Evolutionary conservation across 2,113 vertebrate genomes (phyloP).

Genomic region (Hydrochoerus hydrochaeris): DNA sequence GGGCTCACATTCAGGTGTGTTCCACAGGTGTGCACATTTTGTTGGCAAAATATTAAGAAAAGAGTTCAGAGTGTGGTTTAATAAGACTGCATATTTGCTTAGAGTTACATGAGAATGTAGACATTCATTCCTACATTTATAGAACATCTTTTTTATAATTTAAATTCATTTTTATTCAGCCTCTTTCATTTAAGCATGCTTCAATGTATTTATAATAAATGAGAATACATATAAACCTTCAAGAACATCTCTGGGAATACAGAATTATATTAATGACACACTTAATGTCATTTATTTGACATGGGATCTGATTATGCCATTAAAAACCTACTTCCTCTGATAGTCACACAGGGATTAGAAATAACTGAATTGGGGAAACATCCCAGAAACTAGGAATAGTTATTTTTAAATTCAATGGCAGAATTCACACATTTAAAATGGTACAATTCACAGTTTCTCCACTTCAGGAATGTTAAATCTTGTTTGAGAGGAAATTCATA

Average conservation of each 20-base stretch:
- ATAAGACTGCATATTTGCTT: slow-evolving; percentile 33
- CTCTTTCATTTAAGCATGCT: slow-evolving; percentile 69
- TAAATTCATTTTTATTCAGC: slow-evolving; percentile 73
- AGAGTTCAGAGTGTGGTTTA: background rate
- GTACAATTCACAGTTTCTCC: slow-evolving; percentile 75
- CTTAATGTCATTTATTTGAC: slow-evolving; percentile 82
- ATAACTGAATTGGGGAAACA: slow-evolving; percentile 81
- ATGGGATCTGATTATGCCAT: slow-evolving; percentile 81
- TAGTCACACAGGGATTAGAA: slow-evolving; percentile 80
- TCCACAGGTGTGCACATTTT: background rate
- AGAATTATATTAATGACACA: slow-evolving; percentile 79
- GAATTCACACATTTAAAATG: slow-evolving; percentile 79
- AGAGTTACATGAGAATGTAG: slow-evolving; percentile 51
- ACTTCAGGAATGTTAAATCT: slow-evolving; percentile 76
- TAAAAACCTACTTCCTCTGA: slow-evolving; percentile 77
- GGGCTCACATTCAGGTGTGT: background rate
- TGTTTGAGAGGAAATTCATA: slow-evolving; percentile 71
- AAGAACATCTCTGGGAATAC: slow-evolving; percentile 81
- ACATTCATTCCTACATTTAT: slow-evolving; percentile 58
- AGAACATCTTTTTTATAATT: slow-evolving; percentile 52
- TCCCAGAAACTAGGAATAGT: slow-evolving; percentile 79
- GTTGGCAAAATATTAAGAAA: background rate
- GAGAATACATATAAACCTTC: slow-evolving; percentile 80
- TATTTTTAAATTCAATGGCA: slow-evolving; percentile 81
- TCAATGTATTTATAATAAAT: slow-evolving; percentile 79